Base-by-base conservation (phyloP, 2,888 invertebrate genomes). In the Leucophora obtusa region DNA sequence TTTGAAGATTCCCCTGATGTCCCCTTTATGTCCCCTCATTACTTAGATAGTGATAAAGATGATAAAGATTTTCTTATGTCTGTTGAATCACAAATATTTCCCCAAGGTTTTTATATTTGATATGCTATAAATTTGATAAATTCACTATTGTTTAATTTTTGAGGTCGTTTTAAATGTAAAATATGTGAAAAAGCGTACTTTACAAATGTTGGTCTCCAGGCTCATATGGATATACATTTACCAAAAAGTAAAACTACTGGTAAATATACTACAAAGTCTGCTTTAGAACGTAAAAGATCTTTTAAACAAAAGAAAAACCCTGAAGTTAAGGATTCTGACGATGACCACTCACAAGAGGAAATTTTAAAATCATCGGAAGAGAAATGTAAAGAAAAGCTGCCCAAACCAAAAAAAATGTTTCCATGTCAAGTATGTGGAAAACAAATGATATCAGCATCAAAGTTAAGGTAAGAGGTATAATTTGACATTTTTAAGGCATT, bases 151-250 rank as follows among this genome's bases (percentile, higher is more conserved):
- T n/a, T 11, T 21, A 17, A 35, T n/a, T 8, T 38, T 71, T 0
- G 17, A 86, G 86, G 86, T 51, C 84, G 84, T 2, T 83, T 83
- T 28, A 84, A 85, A 77, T 88, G 87, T 51, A 80, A 84, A 51
- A 80, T 84, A 10, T 87, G 88, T 65, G 69, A 83, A 14, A 86
- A 86, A 62, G 59, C 83, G 4, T 87, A 87, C 71, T 87, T 85
- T 50, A 87, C 87, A 0, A 81, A 82, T 50, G 82, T 82, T 4
- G 87, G 86, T 0, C 78, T 87, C 5, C 83, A 85, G 15, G 84
- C 83, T 3, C 87, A 87, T 69, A 82, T 83, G 69, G 81, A 83
- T 1, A 78, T 83, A 0, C 86, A 86, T 70, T 65, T 84, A 73
- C 82, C 83, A 2, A 85, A 83, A 72, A 76, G 17, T 15, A 82